Percentiles rank a stretch among this genome's conserved stretches.
These are phyloP conservation scores for Barypeithes pellucidus DNA, from an alignment of 2,888 invertebrate genomes.

Conservation along the genomic window DNA sequence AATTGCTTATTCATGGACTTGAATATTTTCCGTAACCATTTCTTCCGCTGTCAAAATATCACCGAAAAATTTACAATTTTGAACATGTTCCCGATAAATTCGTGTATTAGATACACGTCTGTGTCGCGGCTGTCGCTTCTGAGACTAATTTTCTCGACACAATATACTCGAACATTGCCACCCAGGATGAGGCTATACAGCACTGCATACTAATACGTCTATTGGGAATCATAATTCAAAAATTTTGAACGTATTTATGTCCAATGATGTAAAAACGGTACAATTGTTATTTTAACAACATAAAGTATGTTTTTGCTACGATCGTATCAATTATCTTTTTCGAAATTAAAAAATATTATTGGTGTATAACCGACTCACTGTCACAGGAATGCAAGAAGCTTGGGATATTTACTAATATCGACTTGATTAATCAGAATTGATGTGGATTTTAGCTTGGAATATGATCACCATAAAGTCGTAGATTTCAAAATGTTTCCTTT, in stretches of 20 bases:
- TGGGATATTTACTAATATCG: too few relatives aligned
- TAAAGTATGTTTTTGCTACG: too few relatives aligned
- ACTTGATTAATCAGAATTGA: too few relatives aligned
- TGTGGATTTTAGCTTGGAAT: too few relatives aligned
- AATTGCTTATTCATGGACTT: too few relatives aligned
- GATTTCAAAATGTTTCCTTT: too few relatives aligned
- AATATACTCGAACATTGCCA: conserved; percentile 49
- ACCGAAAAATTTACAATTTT: conserved; percentile 46
- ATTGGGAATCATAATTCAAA: conserved; percentile 2
- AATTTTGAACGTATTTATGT: neutral
- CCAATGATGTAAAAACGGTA: neutral
- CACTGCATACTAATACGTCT: conserved; percentile 41
- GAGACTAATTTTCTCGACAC: conserved; percentile 52
- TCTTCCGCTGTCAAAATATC: conserved; percentile 36
- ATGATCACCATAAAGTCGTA: too few relatives aligned
- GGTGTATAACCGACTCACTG: too few relatives aligned
- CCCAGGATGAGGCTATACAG: conserved; percentile 45
- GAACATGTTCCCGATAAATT: conserved; percentile 51
- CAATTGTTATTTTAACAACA: too few relatives aligned
- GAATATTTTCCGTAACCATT: conserved; percentile 22
- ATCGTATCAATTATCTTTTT: too few relatives aligned
- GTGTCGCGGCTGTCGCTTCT: conserved; percentile 46
- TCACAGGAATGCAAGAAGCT: too few relatives aligned
- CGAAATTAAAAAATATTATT: too few relatives aligned
- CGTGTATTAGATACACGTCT: conserved; percentile 47